phyloP scores from a whole-genome alignment of 2,113 vertebrate species.

The Xerus inauris region DNA sequence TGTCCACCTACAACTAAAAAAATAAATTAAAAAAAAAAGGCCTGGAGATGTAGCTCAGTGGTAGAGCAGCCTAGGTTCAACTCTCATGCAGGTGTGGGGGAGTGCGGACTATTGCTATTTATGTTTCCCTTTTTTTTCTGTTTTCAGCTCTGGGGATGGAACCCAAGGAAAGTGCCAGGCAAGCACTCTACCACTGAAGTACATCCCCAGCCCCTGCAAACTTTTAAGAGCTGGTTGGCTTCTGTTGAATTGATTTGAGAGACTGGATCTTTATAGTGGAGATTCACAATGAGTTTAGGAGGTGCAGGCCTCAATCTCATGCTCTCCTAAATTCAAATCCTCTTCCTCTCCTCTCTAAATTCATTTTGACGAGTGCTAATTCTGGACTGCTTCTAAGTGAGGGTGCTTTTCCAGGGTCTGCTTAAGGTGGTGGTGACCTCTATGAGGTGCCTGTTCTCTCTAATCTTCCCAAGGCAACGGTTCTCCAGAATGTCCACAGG shows the following conservation, averaged over 20 bases:
- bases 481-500: slow-evolving; percentile 8
- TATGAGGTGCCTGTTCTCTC: too few relatives aligned
- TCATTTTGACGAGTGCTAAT: not conserved
- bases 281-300: not conserved
- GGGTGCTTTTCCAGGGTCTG: not conserved
- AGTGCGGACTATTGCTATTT: not conserved
- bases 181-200: not conserved
- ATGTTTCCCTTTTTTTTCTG: not conserved
- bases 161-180: not conserved
- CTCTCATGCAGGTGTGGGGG: too few relatives aligned
- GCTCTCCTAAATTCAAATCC: too few relatives aligned
- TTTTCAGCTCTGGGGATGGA: not conserved
- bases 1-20: too few relatives aligned
- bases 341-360: not conserved
- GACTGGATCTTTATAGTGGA: not conserved
- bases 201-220: not conserved
- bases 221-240: not conserved
- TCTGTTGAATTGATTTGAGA: not conserved
- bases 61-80: too few relatives aligned
- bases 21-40: too few relatives aligned
- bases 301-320: not conserved
- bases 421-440: not conserved
- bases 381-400: not conserved
- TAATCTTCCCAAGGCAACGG: not conserved
- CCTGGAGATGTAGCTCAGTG: too few relatives aligned